Base-by-base conservation (phyloP, 2,113 vertebrate genomes). In the Periophthalmus modestus region DNA sequence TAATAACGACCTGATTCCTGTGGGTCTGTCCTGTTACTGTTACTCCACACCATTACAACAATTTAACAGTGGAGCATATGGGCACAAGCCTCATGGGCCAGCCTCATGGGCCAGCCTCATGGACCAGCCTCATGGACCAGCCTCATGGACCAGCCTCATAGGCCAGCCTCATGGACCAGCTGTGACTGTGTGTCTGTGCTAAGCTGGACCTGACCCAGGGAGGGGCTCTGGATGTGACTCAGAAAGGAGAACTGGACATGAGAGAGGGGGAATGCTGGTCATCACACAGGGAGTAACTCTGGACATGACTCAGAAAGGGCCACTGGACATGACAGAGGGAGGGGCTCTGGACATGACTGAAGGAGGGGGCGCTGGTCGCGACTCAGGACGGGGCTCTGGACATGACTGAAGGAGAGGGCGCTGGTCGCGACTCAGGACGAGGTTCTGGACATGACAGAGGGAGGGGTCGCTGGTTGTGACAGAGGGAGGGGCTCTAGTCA, bases 181-280 rank as follows among this genome's bases (percentile, higher is more conserved):
- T 77, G 72, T 65, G 72, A 62, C 75, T 73, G 69, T 28, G 68
- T 59, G 79, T 73, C 77, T 69, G 75, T 73, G 63, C 69, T 50
- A 19, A 28, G 15, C 50, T 71, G 74, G 59, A 65, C 73, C 67
- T 69, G 59, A 43, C 63, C 46, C 58, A 62, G 39, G 62, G 57
- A 43, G 19, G 15, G 58, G 16, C 50, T 24, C 28, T 57, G 28
- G 28, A 28, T 3, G 3, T 28, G 28, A 28, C 28, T 28, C 28
- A 28, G 28, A 3, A 3, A 28, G 28, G 28, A 3, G 28, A 1
- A 2, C 28, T 28, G 28, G 28, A 2, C 28, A 28, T 28, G 28
- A 28, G 2, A 28, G 28, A 28, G 28, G 28, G 28, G n/a, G n/a
- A n/a, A n/a, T n/a, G n/a, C 28, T 57, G 52, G 23, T 46, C 11